A percentile compares a stretch with the other conserved stretches of the same genome.
These are phyloP conservation scores for Setophaga kirtlandii DNA, from an alignment of 2,113 vertebrate species.

Conservation along the genomic window DNA sequence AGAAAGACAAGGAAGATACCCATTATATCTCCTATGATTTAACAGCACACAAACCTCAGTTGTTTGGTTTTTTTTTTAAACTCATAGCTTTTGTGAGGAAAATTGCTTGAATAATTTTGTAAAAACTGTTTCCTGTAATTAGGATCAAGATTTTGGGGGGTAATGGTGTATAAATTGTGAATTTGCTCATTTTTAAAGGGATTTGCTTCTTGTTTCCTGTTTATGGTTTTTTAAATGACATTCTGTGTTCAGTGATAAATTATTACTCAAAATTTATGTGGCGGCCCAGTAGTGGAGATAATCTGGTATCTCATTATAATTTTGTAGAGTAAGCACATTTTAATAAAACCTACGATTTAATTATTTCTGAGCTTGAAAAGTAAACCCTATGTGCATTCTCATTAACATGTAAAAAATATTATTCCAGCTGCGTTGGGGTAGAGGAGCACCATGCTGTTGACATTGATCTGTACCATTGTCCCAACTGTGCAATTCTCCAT, in stretches of 20 bases:
- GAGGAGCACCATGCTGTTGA: conserved; percentile 98
- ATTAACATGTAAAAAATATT: conserved; percentile 33
- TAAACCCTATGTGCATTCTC: background rate
- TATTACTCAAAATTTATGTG: background rate
- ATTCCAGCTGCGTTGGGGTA: conserved; percentile 92
- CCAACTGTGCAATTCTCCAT: conserved; percentile 89
- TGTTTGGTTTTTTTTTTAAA: background rate
- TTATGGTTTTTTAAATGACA: background rate
- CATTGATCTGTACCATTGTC: conserved; percentile 98
- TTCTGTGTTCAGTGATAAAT: background rate
- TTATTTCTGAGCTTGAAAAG: conserved; percentile 6
- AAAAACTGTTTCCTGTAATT: background rate
- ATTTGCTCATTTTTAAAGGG: background rate
- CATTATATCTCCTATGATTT: background rate
- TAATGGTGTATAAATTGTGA: background rate
- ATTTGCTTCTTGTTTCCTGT: background rate
- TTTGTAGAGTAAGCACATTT: background rate
- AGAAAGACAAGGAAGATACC: background rate
- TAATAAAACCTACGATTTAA: background rate
- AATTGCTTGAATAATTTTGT: background rate
- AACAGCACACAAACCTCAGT: background rate
- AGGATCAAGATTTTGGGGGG: background rate
- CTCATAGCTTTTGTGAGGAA: background rate
- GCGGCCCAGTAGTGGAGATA: background rate
- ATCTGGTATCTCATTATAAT: background rate